phyloP scores from a whole-genome alignment of 2,797 vertebrate species.

The Xyrichtys novacula region DNA sequence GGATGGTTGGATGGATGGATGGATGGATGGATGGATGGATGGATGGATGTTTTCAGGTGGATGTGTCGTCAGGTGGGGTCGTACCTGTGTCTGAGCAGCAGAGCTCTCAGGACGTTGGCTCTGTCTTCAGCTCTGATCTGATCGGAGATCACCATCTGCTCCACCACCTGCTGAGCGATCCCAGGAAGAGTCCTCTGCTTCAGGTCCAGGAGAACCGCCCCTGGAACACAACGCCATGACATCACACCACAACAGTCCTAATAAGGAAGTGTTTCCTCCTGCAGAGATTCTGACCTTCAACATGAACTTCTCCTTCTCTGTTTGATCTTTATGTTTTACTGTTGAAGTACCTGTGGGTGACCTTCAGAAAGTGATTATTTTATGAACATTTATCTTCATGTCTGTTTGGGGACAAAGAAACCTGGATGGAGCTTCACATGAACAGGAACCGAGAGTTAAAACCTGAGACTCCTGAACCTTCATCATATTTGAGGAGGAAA shows the following conservation, averaged over 20 bases:
- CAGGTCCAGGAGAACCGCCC: slow-evolving; percentile 94
- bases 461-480: too few species aligned
- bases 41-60: background rate
- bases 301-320: too few species aligned
- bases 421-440: too few species aligned
- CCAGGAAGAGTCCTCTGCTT: slow-evolving; percentile 96
- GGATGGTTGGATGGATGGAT: background rate
- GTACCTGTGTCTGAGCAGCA: slow-evolving; percentile 93
- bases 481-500: background rate
- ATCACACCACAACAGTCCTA: too few species aligned
- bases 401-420: too few species aligned
- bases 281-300: too few species aligned
- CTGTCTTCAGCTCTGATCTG: slow-evolving; percentile 97
- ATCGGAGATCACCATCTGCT: slow-evolving; percentile 98
- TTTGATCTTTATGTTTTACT: too few species aligned
- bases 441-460: too few species aligned
- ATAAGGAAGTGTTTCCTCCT: too few species aligned
- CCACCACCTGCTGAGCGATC: slow-evolving; percentile 97
- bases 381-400: too few species aligned
- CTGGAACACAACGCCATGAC: slow-evolving; percentile 82
- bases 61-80: background rate
- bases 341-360: too few species aligned
- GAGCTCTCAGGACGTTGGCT: slow-evolving; percentile 93
- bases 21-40: background rate
- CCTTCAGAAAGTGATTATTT: too few species aligned